Evolutionary conservation across 2,888 invertebrate genomes (phyloP).

Genomic region (Napeogenes inachia): DNA sequence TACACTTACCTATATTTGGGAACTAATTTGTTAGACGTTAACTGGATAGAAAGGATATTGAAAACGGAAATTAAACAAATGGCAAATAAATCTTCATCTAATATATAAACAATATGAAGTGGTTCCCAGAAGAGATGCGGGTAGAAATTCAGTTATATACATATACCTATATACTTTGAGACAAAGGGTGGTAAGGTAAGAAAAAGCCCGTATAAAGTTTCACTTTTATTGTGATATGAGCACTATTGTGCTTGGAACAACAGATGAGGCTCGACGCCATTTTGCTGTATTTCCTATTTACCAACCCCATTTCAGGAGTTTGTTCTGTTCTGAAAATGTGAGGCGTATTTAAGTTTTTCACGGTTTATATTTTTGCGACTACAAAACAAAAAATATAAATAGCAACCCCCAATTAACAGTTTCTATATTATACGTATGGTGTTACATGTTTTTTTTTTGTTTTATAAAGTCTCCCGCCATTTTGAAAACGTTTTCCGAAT

Average conservation of each 20-base stretch:
- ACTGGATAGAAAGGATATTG: no score
- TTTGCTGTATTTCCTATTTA: slow-evolving; percentile 44
- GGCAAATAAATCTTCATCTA: slow-evolving; percentile 12
- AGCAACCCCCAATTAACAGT: neutral
- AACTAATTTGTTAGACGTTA: no score
- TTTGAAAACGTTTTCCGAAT: no score
- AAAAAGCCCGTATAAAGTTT: slow-evolving; percentile 56
- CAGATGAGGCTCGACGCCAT: slow-evolving; percentile 43
- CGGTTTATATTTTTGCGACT: no score
- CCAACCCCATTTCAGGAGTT: slow-evolving; percentile 25
- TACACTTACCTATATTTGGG: no score
- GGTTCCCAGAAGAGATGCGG: slow-evolving; percentile 51
- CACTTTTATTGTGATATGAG: slow-evolving; percentile 57
- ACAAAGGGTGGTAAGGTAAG: slow-evolving; percentile 47
- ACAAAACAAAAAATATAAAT: slow-evolving; percentile 7
- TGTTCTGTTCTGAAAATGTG: slow-evolving; percentile 11
- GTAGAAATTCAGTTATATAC: slow-evolving; percentile 44
- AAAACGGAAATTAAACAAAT: no score
- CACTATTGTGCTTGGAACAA: slow-evolving; percentile 45
- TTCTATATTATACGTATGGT: no score
- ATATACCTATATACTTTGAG: slow-evolving; percentile 33
- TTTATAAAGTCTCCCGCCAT: no score
- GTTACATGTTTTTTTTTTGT: no score
- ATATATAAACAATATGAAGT: slow-evolving; percentile 47
- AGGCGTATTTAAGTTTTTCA: neutral